A percentile compares a stretch with the other conserved stretches of the same genome.
phyloP scores from a whole-genome alignment of 2,797 vertebrate genomes.

The Heterohyrax brucei region DNA sequence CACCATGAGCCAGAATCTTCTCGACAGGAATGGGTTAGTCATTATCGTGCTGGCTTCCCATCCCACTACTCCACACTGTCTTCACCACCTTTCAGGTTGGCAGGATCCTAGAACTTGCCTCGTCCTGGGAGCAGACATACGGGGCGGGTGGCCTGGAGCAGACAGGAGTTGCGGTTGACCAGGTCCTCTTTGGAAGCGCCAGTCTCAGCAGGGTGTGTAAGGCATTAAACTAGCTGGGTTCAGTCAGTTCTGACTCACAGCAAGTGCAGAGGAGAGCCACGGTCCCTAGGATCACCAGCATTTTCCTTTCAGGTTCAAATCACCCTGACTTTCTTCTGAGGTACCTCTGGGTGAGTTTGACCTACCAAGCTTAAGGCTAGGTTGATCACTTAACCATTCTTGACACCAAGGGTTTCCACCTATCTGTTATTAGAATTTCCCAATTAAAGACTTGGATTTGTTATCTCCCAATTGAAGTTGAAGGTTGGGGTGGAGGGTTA shows the following conservation, averaged over 20 bases:
- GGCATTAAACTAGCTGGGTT: no score
- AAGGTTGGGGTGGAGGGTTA: neutral
- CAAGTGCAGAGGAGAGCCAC: no score
- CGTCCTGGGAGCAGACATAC: neutral
- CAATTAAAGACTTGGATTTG: neutral
- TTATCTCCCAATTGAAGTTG: neutral
- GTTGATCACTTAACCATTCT: no score
- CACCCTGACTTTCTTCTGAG: no score
- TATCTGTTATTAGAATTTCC: neutral
- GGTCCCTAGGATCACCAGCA: no score
- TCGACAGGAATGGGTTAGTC: no score
- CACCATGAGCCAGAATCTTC: no score
- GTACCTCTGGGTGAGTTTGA: no score
- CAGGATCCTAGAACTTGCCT: neutral
- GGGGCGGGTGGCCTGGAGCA: neutral
- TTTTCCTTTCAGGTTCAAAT: no score
- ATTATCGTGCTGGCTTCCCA: neutral
- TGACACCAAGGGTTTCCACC: no score
- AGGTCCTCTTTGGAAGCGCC: neutral
- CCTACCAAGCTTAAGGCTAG: no score
- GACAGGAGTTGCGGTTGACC: neutral
- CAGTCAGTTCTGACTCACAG: no score
- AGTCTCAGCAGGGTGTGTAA: neutral
- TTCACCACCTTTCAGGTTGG: neutral
- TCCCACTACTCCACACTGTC: neutral